Percentiles rank a stretch among this genome's conserved stretches.
phyloP scores from a whole-genome alignment of 2,113 vertebrate species.

The Lepus americanus region DNA sequence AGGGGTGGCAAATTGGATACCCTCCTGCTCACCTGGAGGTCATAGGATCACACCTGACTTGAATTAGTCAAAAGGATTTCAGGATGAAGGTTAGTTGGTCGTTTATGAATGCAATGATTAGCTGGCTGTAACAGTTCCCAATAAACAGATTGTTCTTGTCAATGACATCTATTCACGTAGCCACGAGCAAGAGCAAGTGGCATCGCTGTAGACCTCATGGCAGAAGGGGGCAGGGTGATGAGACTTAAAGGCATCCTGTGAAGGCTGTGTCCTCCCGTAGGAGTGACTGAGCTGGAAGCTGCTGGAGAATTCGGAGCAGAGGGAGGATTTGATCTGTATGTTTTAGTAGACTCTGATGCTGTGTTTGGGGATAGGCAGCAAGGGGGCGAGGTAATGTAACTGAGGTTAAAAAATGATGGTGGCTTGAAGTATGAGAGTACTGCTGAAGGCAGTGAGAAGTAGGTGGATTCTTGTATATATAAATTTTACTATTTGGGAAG shows the following conservation, averaged over 20 bases:
- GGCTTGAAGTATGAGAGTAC: neutral
- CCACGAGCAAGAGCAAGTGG: neutral
- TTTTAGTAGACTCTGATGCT: neutral
- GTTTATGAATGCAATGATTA: constrained; percentile 70
- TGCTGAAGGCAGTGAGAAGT: neutral
- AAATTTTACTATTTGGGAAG: no score
- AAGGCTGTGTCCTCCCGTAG: neutral
- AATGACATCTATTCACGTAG: constrained; percentile 62
- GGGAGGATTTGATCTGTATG: neutral
- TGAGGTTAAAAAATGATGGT: neutral
- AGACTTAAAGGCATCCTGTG: neutral
- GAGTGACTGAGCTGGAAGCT: neutral
- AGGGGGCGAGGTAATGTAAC: neutral
- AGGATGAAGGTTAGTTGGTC: constrained; percentile 61
- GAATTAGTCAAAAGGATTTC: constrained; percentile 74
- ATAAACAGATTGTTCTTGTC: constrained; percentile 57
- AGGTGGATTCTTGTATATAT: neutral
- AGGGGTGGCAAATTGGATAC: constrained; percentile 65
- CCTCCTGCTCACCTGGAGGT: constrained; percentile 70
- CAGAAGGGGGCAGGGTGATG: neutral
- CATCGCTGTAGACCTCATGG: neutral
- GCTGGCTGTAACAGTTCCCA: constrained; percentile 70
- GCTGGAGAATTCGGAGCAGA: neutral
- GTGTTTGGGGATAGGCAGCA: neutral
- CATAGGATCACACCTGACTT: constrained; percentile 72